A percentile compares a stretch with the other conserved stretches of the same genome.
Conservation (phyloP, 2,113 vertebrate genomes). For the Coryphaenoides rupestris region DNA sequence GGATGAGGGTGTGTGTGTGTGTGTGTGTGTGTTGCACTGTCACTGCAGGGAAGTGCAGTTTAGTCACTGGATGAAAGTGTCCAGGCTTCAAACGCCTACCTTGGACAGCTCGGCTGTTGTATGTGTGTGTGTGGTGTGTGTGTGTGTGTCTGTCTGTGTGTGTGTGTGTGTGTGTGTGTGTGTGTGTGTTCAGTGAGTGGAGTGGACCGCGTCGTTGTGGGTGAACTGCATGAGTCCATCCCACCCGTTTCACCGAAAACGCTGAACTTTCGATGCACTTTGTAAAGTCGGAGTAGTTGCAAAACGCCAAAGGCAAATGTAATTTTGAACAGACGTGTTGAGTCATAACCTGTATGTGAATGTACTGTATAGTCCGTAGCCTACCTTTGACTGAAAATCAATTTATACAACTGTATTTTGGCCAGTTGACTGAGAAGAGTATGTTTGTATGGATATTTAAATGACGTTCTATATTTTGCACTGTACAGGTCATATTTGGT, state of each 20-base stretch:
- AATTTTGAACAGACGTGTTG: constrained; percentile 44
- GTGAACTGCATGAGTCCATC: too few relatives aligned
- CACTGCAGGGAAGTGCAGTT: too few relatives aligned
- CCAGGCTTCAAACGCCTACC: too few relatives aligned
- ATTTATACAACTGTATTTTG: constrained; percentile 68
- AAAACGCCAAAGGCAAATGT: constrained; percentile 60
- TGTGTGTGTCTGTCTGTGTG: too few relatives aligned
- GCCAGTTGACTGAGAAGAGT: constrained; percentile 40
- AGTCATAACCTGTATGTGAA: constrained; percentile 73
- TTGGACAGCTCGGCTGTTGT: too few relatives aligned
- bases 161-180: constrained; percentile 9
- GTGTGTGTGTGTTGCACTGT: too few relatives aligned
- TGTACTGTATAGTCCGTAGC: constrained; percentile 65
- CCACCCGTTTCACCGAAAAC: constrained; percentile 40
- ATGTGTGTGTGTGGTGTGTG: too few relatives aligned
- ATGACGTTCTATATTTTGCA: constrained; percentile 67
- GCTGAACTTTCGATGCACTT: constrained; percentile 66
- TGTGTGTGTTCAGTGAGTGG: constrained; percentile 8
- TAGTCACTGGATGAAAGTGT: too few relatives aligned
- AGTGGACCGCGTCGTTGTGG: constrained; percentile 13
- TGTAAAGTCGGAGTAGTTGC: constrained; percentile 52
- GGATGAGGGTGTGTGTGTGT: neutral
- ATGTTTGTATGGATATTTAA: constrained; percentile 64
- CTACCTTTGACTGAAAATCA: constrained; percentile 63
- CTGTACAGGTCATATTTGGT: constrained; percentile 62